Conservation (phyloP, 2,888 invertebrate genomes). For the Noctua janthe region DNA sequence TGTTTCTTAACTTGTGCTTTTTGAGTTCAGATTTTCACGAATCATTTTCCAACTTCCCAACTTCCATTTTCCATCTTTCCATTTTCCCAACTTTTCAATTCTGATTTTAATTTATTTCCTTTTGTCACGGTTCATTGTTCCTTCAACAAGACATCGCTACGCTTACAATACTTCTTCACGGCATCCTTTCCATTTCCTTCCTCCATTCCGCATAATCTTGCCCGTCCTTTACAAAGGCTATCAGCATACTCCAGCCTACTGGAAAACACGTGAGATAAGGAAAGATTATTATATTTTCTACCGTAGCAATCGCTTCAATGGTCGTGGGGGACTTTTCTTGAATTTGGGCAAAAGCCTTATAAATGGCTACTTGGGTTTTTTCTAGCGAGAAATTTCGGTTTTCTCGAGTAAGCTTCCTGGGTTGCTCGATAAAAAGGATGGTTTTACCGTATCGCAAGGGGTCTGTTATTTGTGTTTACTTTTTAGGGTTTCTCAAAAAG, state of each 20-base stretch:
- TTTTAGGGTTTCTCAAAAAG: not conserved
- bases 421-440: constrained; percentile 20
- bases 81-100: not conserved
- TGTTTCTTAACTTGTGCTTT: not conserved
- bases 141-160: not conserved
- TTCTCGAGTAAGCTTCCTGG: constrained; percentile 26
- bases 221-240: constrained; percentile 11
- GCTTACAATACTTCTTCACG: not conserved
- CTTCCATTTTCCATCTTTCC: not conserved
- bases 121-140: not conserved
- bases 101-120: not conserved
- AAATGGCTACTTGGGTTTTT: constrained; percentile 33
- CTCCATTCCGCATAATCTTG: constrained; percentile 1
- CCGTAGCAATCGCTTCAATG: constrained; percentile 17
- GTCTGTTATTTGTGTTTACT: not conserved
- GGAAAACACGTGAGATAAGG: constrained; percentile 35
- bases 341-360: constrained; percentile 33
- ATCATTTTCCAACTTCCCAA: not conserved
- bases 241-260: constrained; percentile 28
- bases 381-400: constrained; percentile 19
- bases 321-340: constrained; percentile 30
- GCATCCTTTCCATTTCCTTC: constrained; percentile 10
- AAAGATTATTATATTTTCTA: constrained; percentile 49
- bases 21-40: not conserved
- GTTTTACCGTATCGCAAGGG: not conserved